Evolutionary conservation across 2,797 vertebrate genomes (phyloP).

Genomic region (Cyprinella venusta): DNA sequence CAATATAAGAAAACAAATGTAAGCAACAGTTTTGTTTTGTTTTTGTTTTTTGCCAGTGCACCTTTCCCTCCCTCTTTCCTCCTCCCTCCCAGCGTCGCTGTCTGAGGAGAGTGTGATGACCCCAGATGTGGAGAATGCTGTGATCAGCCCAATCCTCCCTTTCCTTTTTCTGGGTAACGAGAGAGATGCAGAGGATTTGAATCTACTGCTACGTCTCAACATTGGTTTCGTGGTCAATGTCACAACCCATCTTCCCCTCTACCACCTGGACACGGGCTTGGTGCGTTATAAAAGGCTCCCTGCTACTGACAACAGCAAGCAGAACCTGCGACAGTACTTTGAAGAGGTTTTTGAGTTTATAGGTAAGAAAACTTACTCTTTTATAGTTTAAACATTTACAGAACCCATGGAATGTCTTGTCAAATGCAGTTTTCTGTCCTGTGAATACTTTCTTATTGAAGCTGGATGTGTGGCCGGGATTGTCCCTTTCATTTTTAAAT

Average conservation of each 20-base stretch:
- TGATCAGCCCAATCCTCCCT: constrained; percentile 85
- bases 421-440: background rate
- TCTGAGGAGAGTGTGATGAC: constrained; percentile 81
- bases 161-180: constrained; percentile 88
- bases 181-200: constrained; percentile 84
- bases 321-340: constrained; percentile 89
- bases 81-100: constrained; percentile 79
- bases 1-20: background rate
- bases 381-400: background rate
- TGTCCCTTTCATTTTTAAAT: background rate
- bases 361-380: constrained; percentile 73
- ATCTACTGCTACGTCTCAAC: constrained; percentile 80
- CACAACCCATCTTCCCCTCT: constrained; percentile 87
- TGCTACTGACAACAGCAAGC: constrained; percentile 88
- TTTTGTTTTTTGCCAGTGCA: constrained; percentile 70
- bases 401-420: background rate
- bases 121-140: constrained; percentile 85
- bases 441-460: background rate
- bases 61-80: constrained; percentile 80
- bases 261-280: constrained; percentile 80
- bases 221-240: constrained; percentile 86
- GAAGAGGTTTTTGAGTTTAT: constrained; percentile 91
- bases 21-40: constrained; percentile 14
- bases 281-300: constrained; percentile 86
- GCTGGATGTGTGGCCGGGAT: background rate